phyloP scores from a whole-genome alignment of 2,797 vertebrate species.

The Microctenopoma stevenorrisi region DNA sequence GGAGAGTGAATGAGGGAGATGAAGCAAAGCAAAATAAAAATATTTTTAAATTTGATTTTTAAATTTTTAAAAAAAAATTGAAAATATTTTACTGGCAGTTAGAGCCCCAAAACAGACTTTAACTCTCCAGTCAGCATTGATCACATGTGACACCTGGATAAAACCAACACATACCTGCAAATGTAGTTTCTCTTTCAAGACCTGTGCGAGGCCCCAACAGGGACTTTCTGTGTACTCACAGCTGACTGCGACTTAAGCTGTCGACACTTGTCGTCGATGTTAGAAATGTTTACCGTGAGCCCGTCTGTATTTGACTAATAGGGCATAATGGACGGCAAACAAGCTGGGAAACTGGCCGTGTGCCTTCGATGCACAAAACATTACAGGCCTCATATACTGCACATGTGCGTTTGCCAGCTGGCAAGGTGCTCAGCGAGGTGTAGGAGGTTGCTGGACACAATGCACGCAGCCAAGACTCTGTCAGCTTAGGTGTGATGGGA shows the following conservation, averaged over 20 bases:
- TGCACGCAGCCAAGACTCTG: constrained; percentile 43
- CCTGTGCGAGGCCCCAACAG: background rate
- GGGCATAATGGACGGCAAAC: constrained; percentile 40
- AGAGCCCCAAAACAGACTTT: background rate
- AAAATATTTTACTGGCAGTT: constrained; percentile 6
- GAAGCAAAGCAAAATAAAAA: background rate
- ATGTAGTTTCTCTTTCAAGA: background rate
- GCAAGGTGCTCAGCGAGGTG: constrained; percentile 34
- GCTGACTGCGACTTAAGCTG: constrained; percentile 6
- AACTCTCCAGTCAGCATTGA: background rate
- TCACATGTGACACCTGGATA: background rate
- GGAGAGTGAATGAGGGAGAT: background rate
- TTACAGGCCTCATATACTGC: constrained; percentile 41
- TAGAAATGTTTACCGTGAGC: constrained; percentile 35
- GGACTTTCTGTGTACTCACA: background rate
- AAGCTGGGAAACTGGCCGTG: constrained; percentile 47
- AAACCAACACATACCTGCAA: constrained; percentile 10
- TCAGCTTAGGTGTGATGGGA: constrained; percentile 37
- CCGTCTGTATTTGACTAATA: constrained; percentile 13
- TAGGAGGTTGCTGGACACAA: constrained; percentile 48
- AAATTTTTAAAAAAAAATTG: background rate
- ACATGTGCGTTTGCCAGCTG: constrained; percentile 45
- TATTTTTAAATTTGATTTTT: too few relatives aligned
- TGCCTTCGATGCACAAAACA: constrained; percentile 29
- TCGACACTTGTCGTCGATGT: constrained; percentile 26